Conservation (phyloP, 2,888 invertebrate genomes). For the Incurvaria masculella region DNA sequence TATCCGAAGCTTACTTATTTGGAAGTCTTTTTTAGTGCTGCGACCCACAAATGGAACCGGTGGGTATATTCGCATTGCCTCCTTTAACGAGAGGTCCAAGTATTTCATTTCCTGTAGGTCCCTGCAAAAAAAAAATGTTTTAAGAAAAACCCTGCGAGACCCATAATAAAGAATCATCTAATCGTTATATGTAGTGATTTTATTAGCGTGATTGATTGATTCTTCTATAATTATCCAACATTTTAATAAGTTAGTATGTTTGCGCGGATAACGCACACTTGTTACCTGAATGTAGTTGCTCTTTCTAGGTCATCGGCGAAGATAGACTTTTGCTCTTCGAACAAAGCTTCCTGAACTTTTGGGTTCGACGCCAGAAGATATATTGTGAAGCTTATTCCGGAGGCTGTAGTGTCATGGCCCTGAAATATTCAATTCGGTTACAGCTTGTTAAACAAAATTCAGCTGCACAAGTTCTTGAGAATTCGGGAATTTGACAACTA, state of each 20-base stretch:
- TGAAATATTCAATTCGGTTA: no score
- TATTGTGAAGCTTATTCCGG: constrained; percentile 30
- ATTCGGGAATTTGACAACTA: no score
- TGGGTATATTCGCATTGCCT: not conserved
- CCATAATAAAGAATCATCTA: no score
- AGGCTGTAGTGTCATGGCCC: constrained; percentile 38
- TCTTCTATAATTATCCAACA: no score
- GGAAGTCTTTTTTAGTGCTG: not conserved
- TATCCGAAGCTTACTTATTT: not conserved
- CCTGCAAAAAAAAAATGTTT: not conserved
- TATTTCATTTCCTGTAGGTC: not conserved
- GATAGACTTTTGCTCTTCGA: constrained; percentile 24
- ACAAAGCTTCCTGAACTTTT: constrained; percentile 28
- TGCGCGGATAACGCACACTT: no score
- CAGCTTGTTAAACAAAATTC: no score
- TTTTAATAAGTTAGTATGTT: no score
- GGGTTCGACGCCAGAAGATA: constrained; percentile 31
- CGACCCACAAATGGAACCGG: not conserved
- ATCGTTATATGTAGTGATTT: no score
- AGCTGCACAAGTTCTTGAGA: no score
- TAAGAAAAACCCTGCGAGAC: no score
- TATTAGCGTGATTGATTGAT: no score
- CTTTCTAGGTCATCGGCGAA: constrained; percentile 20
- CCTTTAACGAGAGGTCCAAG: not conserved
- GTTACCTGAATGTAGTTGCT: not conserved